Evolutionary conservation across 2,113 vertebrate genomes (phyloP).

Genomic region (cattle (Bos taurus)): DNA sequence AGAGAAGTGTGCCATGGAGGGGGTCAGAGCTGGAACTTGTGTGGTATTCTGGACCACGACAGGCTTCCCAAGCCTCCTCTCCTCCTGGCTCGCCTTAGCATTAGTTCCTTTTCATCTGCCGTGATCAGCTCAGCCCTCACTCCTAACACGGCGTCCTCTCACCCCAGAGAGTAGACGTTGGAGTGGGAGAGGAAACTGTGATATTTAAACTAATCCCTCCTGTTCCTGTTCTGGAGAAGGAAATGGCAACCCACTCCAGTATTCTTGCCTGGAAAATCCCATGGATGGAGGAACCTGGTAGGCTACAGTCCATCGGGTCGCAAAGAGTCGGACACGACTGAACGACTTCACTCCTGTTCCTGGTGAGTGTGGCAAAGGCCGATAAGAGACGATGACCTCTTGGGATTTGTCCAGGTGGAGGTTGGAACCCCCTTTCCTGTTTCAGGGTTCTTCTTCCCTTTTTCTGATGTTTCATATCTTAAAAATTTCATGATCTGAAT

Average conservation of each 20-base stretch:
- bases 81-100: accelerated
- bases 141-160: accelerated
- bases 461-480: too few species aligned
- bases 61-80: not conserved
- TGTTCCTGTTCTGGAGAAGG: not conserved
- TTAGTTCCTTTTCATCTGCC: not conserved
- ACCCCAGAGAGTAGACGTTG: accelerated
- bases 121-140: accelerated
- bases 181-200: accelerated
- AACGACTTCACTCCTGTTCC: not conserved
- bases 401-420: not conserved
- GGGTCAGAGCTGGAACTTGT: not conserved
- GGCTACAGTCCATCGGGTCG: accelerated
- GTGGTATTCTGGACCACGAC: not conserved
- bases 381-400: accelerated
- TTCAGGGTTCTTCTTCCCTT: not conserved
- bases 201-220: not conserved
- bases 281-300: not conserved
- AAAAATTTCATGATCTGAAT: not conserved
- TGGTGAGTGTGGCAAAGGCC: too few species aligned
- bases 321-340: not conserved
- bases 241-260: not conserved
- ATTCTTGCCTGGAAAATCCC: not conserved
- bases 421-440: not conserved
- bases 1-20: accelerated